Base-by-base conservation (phyloP, 2,113 vertebrate genomes). In the Balaeniceps rex region DNA sequence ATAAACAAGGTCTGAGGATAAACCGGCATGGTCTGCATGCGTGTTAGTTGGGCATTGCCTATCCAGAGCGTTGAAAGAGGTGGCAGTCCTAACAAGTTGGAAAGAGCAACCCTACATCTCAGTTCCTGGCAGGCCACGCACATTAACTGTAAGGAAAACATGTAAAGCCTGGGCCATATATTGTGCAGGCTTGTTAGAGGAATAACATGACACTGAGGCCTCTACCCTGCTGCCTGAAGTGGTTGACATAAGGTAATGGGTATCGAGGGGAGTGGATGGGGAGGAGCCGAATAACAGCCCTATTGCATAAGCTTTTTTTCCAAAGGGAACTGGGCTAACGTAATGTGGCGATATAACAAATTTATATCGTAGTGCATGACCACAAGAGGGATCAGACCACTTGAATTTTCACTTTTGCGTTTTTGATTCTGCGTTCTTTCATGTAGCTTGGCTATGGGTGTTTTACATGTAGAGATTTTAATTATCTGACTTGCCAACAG, bases 141-240 rank as follows among this genome's bases (percentile, higher is more conserved):
- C 11, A 0, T 64, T 31, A 40, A 38, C 42, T 25, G 14, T 31
- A 29, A 66, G 29, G 61, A 64, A 55, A 75, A 84, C 4, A 3
- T 2, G 21, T 33, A n/a, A 22, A 51, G 61, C 55, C 34, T 0
- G 0, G 55, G 42, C 33, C 4, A 0, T 64, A 1, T 4, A 2
- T 65, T 1, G 4, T 58, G 64, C 38, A 12, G 57, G 22, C 63
- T 60, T 63, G 60, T 81, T 28, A 24, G 47, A 76, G 49, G 44
- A 91, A 9, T 49, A 58, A 38, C 15, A 0, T 33, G 61, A 19
- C 54, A 14, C 3, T 42, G 74, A 93, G 83, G 66, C 58, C 82
- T 88, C 82, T 79, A 3, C 14, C 44, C 19, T 0, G 0, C 64
- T 63, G 76, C 68, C 58, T 58, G 54, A 7, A 51, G 51, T 54